Percentiles rank a stretch among this genome's conserved stretches.
Conservation (phyloP, 2,888 invertebrate species). For the Lacanobia oleracea region DNA sequence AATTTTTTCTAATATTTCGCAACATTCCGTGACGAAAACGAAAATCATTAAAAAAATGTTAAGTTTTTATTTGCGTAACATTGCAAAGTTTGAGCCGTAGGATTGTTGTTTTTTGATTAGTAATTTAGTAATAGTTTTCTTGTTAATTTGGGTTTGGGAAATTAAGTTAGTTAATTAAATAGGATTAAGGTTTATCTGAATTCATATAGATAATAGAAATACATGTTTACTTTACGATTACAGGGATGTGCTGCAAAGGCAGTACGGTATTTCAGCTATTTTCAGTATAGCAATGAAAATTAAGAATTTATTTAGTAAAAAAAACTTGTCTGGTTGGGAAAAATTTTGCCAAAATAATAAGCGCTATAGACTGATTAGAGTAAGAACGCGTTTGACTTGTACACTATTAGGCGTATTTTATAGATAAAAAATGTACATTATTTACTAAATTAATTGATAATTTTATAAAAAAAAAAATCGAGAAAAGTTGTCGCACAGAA, state of each 20-base stretch:
- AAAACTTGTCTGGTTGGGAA: conserved; percentile 76
- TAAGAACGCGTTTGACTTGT: conserved; percentile 89
- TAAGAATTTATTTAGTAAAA: conserved; percentile 83
- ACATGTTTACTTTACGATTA: conserved; percentile 88
- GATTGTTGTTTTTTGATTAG: conserved; percentile 89
- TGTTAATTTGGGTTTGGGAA: conserved; percentile 90
- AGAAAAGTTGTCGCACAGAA: conserved; percentile 71
- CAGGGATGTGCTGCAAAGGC: conserved; percentile 90
- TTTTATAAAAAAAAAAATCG: conserved; percentile 74
- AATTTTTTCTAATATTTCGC: conserved; percentile 79
- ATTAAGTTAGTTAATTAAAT: conserved; percentile 88
- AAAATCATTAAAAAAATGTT: conserved; percentile 78
- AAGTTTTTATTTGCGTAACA: conserved; percentile 89
- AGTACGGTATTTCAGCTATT: conserved; percentile 82
- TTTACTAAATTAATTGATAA: conserved; percentile 87
- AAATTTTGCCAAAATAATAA: conserved; percentile 88
- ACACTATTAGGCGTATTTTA: conserved; percentile 90
- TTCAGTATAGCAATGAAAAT: conserved; percentile 72
- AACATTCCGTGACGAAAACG: conserved; percentile 85
- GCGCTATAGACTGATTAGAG: conserved; percentile 91
- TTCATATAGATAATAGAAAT: conserved; percentile 87
- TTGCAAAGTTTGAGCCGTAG: conserved; percentile 86
- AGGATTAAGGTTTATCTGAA: conserved; percentile 89
- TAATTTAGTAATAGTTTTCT: conserved; percentile 87
- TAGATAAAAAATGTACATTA: conserved; percentile 87